These are phyloP conservation scores for Chaunax sp. DNA, from an alignment of 2,797 vertebrate species.

Conservation along the genomic window DNA sequence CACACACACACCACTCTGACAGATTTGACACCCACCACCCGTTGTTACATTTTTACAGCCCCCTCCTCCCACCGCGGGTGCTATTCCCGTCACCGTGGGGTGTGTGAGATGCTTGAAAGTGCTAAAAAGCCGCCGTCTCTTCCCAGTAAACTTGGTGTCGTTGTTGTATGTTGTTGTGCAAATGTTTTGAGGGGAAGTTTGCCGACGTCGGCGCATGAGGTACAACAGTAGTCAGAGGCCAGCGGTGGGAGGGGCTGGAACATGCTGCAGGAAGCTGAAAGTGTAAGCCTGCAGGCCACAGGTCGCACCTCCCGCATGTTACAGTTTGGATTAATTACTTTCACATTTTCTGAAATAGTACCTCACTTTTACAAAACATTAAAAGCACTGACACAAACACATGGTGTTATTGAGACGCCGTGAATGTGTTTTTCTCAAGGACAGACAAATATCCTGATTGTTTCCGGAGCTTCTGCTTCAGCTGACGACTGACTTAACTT, in stretches of 20 bases:
- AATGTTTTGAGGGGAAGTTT: conserved; percentile 72
- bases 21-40: conserved; percentile 72
- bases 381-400: conserved; percentile 32
- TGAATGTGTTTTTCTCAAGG: conserved; percentile 7
- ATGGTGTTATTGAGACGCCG: background rate
- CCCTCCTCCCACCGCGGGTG: conserved; percentile 58
- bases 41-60: conserved; percentile 49
- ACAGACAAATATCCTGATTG: too few relatives aligned
- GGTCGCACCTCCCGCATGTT: conserved; percentile 47
- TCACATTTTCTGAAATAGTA: conserved; percentile 34
- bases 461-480: background rate
- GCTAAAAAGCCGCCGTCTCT: conserved; percentile 65
- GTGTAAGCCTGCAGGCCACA: conserved; percentile 44
- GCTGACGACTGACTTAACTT: too few relatives aligned
- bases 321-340: conserved; percentile 48
- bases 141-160: conserved; percentile 51
- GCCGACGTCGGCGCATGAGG: conserved; percentile 46
- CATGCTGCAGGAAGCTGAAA: conserved; percentile 6
- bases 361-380: conserved; percentile 38
- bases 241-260: conserved; percentile 29
- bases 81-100: conserved; percentile 63
- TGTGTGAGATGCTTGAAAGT: conserved; percentile 49
- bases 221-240: conserved; percentile 63
- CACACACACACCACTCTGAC: conserved; percentile 38
- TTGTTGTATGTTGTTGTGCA: conserved; percentile 68